These are phyloP conservation scores for Rynchops niger DNA, from an alignment of 2,113 vertebrate species.

Conservation along the genomic window DNA sequence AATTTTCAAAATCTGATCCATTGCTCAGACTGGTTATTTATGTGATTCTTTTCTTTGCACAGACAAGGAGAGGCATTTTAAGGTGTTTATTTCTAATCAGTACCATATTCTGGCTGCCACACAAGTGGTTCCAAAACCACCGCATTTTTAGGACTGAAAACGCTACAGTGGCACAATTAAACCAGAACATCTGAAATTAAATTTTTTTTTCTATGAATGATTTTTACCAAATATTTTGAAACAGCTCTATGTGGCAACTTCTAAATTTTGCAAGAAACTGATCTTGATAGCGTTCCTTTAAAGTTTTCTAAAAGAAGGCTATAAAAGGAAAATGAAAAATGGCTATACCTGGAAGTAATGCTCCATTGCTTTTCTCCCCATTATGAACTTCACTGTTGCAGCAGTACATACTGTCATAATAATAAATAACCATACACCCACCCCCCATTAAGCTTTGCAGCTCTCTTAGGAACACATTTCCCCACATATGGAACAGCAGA, in stretches of 20 bases:
- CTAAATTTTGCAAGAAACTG: background rate
- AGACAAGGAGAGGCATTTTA: background rate
- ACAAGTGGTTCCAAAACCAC: background rate
- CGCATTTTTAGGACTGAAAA: background rate
- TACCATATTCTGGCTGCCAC: background rate
- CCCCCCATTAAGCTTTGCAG: background rate
- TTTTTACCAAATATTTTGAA: background rate
- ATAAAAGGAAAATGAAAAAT: slow-evolving; percentile 29
- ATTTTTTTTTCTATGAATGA: background rate
- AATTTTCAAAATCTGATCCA: background rate
- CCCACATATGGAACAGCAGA: background rate
- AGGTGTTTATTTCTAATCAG: background rate
- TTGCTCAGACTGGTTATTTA: background rate
- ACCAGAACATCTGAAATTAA: background rate
- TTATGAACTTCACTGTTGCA: slow-evolving; percentile 38
- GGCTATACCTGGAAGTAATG: slow-evolving; percentile 1
- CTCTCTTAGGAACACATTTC: background rate
- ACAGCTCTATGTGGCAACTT: background rate
- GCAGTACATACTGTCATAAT: background rate
- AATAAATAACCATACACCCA: slow-evolving; percentile 28
- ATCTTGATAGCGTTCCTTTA: background rate
- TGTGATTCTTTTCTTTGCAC: background rate
- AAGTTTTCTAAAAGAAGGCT: slow-evolving; percentile 11
- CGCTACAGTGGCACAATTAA: background rate
- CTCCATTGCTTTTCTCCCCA: slow-evolving; percentile 22